Base-by-base conservation (phyloP, 2,888 invertebrate species). In the Apodemia zela region DNA sequence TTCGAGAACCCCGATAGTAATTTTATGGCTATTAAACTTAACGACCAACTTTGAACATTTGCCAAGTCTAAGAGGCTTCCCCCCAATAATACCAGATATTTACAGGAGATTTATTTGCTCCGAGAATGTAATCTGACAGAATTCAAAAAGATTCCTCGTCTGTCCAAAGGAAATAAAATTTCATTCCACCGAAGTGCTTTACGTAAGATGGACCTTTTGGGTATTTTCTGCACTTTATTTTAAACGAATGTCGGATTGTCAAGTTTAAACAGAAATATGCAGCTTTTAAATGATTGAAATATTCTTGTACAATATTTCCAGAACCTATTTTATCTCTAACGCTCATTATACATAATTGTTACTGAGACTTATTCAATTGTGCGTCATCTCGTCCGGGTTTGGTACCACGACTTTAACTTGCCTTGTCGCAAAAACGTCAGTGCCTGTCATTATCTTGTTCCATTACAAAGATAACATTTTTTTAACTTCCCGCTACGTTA, bases 1-100 rank as follows among this genome's bases (percentile, higher is more conserved):
- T 51, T 21, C 10, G 21, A 21, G 10, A 11, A 18, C 8, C 51
- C 21, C 18, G 7, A 47, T 18, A 49, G 18, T 51, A 47, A 47
- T 17, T 47, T 47, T 21, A 51, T 21, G 51, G 51, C 18, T 51
- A 51, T 51, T 21, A 51, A 51, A 49, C 49, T 49, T 49, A 49
- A 49, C 11, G 51, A 11, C 21, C 51, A 51, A 51, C 51, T 51
- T 51, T 51, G 51, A 51, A 51, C 51, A 51, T 51, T 51, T 51
- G 51, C 51, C 51, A 51, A 51, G 51, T 51, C 13, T 11, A 51
- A 51, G 51, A 18, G 18, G 18, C 21, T 21, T 18, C 13, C 51
- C 8, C 21, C 51, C 25, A 51, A 51, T 51, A 51, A 51, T 51
- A 21, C 21, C 51, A 18, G 51, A 54, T 54, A 25, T 25, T 54